Base-by-base conservation (phyloP, 2,113 vertebrate genomes). In the Galemys pyrenaicus region DNA sequence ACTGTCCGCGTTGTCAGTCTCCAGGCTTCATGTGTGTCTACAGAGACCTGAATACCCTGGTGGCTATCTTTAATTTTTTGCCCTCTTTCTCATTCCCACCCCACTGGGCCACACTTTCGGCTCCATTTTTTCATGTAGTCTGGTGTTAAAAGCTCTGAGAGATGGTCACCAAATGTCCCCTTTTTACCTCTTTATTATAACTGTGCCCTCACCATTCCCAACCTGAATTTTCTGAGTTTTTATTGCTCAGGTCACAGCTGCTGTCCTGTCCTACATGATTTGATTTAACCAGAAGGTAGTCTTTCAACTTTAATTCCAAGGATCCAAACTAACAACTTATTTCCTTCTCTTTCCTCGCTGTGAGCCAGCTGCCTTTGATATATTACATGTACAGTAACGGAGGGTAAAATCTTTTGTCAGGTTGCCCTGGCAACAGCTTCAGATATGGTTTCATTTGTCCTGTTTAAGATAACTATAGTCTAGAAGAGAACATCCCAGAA, bases 381-480 rank as follows among this genome's bases (percentile, higher is more conserved):
- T 58, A 96, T 96, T 87, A 87, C 46, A 78, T 11, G 12, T 67
- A 71, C 67, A 17, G 64, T 60, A 80, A 75, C 82, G 22, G 41
- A 94, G 95, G 92, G 71, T 65, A 30, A 87, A 96, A 65, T 56
- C 89, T 77, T 84, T 93, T 89, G 93, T 96, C 71, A 81, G 12
- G 95, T 97, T 97, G 81, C 95, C 87, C 80, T 49, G 90, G 95
- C 87, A 97, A 97, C 95, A 70, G 83, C 81, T 89, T 94, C 84
- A 64, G 71, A 49, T 81, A 73, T 87, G 28, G 26, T 89, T 91
- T 94, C 77, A 68, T 81, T 95, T 85, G 89, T 92, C 86, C 74
- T 82, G 89, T 89, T 89, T 93, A 87, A 93, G 93, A 87, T 68
- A 92, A 81, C 87, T 37, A 28, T 60, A 71, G 89, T 83, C 87